These are phyloP conservation scores for Blastobasis adustella DNA, from an alignment of 2,888 invertebrate genomes.

Conservation along the genomic window DNA sequence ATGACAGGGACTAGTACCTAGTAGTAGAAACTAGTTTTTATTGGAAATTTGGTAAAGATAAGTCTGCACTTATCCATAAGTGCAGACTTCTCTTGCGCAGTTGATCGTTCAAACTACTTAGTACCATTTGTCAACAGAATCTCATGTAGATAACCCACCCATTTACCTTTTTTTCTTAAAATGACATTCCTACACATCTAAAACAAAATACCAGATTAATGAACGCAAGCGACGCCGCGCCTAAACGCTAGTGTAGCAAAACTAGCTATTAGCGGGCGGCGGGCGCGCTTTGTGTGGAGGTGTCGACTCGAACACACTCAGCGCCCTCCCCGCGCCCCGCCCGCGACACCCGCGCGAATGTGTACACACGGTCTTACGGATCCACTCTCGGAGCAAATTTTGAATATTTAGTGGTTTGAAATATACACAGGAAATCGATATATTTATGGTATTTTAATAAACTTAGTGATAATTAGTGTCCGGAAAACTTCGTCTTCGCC, in stretches of 20 bases:
- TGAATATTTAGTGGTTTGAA: too few species aligned
- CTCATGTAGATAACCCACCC: not conserved
- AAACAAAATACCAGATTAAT: not conserved
- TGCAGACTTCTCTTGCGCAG: too few species aligned
- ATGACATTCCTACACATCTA: not conserved
- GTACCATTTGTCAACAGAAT: too few species aligned
- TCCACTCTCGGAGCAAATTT: not conserved
- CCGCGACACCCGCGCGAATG: slow-evolving; percentile 2
- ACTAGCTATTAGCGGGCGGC: slow-evolving; percentile 54
- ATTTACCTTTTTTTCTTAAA: not conserved
- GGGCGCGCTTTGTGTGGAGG: slow-evolving; percentile 63
- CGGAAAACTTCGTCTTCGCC: too few species aligned
- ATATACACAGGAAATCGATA: too few species aligned
- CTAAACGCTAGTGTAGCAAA: slow-evolving; percentile 36
- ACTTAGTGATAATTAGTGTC: too few species aligned
- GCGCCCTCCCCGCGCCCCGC: slow-evolving; percentile 17
- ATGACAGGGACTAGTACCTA: too few species aligned
- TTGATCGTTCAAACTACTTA: too few species aligned
- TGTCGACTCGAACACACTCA: slow-evolving; percentile 53
- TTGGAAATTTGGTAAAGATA: too few species aligned
- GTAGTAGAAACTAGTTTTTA: too few species aligned
- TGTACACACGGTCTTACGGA: slow-evolving; percentile 2
- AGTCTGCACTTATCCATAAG: too few species aligned
- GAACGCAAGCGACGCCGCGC: slow-evolving; percentile 22
- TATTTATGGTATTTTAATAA: too few species aligned